These are phyloP conservation scores for Antrozous pallidus DNA, from an alignment of 2,797 vertebrate species.

Conservation along the genomic window DNA sequence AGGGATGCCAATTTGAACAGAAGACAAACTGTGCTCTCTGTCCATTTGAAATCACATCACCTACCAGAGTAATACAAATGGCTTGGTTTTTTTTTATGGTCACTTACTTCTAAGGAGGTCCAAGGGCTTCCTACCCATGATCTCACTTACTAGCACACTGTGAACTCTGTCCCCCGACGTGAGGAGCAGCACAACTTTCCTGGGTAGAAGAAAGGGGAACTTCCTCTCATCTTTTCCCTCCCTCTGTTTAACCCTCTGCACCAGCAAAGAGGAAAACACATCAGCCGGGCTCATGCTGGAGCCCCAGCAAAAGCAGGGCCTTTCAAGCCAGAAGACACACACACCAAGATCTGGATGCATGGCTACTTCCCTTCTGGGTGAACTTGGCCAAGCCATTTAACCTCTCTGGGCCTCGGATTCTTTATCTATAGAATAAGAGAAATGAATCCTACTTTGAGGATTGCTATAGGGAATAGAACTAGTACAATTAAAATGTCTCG, in stretches of 20 bases:
- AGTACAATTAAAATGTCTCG: not conserved
- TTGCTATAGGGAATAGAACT: not conserved
- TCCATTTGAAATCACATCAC: conserved; percentile 76
- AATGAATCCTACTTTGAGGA: not conserved
- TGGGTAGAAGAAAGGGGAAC: conserved; percentile 32
- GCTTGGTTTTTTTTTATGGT: conserved; percentile 65
- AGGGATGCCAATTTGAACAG: conserved; percentile 76
- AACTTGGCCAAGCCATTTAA: not conserved
- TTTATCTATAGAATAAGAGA: not conserved
- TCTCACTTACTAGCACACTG: conserved; percentile 64
- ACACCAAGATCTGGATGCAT: not conserved
- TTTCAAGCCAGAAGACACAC: not conserved
- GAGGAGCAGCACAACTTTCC: conserved; percentile 37
- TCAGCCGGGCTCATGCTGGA: not conserved
- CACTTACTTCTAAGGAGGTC: conserved; percentile 72
- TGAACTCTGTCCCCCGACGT: conserved; percentile 8
- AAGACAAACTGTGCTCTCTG: conserved; percentile 77
- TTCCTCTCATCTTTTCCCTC: not conserved
- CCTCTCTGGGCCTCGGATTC: not conserved
- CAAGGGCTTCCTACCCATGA: conserved; percentile 68
- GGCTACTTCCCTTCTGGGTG: not conserved
- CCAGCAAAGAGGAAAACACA: not conserved
- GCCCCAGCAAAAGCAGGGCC: not conserved
- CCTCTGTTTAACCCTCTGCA: not conserved
- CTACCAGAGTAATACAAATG: conserved; percentile 64